A percentile compares a stretch with the other conserved stretches of the same genome.
Conservation (phyloP, 2,113 vertebrate genomes). For the Sinocyclocheilus anophthalmus region DNA sequence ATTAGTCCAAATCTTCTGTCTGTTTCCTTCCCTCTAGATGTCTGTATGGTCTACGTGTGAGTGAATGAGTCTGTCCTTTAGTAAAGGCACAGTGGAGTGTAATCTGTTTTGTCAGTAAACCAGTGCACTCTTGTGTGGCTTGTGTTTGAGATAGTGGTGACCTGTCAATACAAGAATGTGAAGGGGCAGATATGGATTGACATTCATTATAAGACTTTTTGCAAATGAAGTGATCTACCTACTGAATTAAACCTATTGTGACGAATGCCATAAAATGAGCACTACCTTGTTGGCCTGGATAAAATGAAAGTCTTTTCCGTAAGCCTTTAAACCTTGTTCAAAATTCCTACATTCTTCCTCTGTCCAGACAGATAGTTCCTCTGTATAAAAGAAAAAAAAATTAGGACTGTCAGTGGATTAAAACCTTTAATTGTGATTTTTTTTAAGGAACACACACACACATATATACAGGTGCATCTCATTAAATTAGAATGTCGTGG, state of each 20-base stretch:
- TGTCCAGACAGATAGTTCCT: slow-evolving; percentile 95
- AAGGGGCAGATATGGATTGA: background rate
- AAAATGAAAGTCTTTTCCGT: slow-evolving; percentile 97
- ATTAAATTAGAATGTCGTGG: too few species aligned
- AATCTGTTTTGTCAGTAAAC: background rate
- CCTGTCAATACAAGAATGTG: background rate
- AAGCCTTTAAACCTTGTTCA: slow-evolving; percentile 96
- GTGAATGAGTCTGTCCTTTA: background rate
- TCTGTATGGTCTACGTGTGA: background rate
- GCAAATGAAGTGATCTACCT: background rate
- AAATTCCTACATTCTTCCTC: slow-evolving; percentile 98
- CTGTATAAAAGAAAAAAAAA: slow-evolving; percentile 65
- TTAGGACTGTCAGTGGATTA: background rate
- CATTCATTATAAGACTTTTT: background rate
- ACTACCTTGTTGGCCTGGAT: slow-evolving; percentile 98
- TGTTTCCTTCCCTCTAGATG: background rate
- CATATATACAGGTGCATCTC: too few species aligned
- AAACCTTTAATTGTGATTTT: background rate
- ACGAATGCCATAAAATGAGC: background rate
- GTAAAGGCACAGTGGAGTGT: slow-evolving; percentile 38
- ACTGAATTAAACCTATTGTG: background rate
- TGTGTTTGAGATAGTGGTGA: slow-evolving; percentile 74
- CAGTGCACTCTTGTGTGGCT: slow-evolving; percentile 31
- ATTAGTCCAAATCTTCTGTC: background rate
- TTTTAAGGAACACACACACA: too few species aligned